Evolutionary conservation across 2,797 vertebrate genomes (phyloP).

Genomic region (Parauchenoglanis ngamensis): DNA sequence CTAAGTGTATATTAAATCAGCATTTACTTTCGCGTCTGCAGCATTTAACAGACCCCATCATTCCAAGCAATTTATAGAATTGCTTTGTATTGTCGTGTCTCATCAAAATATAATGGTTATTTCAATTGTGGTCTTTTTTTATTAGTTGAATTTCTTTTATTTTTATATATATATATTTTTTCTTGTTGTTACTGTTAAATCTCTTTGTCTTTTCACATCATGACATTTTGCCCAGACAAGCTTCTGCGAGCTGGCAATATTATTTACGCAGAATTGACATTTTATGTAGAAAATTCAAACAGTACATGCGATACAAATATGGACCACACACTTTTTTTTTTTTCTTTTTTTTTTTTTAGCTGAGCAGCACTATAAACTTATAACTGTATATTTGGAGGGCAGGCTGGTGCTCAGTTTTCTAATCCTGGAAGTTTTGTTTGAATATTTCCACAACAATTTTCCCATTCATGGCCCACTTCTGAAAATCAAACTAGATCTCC

Average conservation of each 20-base stretch:
- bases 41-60: not conserved
- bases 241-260: not conserved
- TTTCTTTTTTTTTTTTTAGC: not conserved
- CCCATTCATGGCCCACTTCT: not conserved
- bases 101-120: not conserved
- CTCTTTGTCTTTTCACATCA: not conserved
- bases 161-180: no score
- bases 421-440: not conserved
- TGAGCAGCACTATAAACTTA: not conserved
- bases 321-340: not conserved
- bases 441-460: not conserved
- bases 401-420: not conserved
- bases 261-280: not conserved
- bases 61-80: not conserved
- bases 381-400: not conserved
- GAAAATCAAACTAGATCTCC: not conserved
- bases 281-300: not conserved
- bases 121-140: no score
- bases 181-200: not conserved
- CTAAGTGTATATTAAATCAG: not conserved
- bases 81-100: no score
- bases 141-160: no score
- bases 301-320: not conserved
- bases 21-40: not conserved
- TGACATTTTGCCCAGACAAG: not conserved